Percentiles rank a stretch among this genome's conserved stretches.
These are phyloP conservation scores for Hydraecia micacea DNA, from an alignment of 2,888 invertebrate species.

Conservation along the genomic window DNA sequence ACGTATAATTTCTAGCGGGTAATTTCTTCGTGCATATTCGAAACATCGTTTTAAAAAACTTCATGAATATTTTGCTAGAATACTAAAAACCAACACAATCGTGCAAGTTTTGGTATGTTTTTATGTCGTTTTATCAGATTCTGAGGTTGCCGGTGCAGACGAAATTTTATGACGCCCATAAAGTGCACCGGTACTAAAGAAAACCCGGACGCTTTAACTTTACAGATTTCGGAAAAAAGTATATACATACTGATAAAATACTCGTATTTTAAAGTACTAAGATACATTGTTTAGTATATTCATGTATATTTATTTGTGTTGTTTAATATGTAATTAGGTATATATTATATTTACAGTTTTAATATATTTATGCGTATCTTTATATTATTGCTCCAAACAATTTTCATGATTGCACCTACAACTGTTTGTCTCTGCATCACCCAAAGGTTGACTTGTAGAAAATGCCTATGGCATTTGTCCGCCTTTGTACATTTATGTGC, in stretches of 20 bases:
- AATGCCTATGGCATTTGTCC: no score
- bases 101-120: background rate
- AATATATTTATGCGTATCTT: no score
- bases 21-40: conserved; percentile 1
- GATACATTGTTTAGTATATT: no score
- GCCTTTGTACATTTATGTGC: no score
- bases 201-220: background rate
- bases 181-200: conserved; percentile 34
- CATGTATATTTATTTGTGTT: no score
- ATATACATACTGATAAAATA: conserved; percentile 1
- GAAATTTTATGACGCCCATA: conserved; percentile 23
- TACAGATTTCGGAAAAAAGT: conserved; percentile 3
- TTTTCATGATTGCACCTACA: no score
- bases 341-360: no score
- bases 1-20: background rate
- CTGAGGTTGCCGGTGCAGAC: conserved; percentile 7
- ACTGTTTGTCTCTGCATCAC: no score
- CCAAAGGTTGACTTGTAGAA: no score
- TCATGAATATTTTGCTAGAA: background rate
- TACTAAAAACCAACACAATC: background rate
- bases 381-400: no score
- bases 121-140: conserved; percentile 8
- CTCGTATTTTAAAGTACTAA: background rate
- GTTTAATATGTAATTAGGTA: no score
- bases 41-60: background rate